Conservation (phyloP, 2,797 vertebrate genomes). For the Lithobates pipiens region DNA sequence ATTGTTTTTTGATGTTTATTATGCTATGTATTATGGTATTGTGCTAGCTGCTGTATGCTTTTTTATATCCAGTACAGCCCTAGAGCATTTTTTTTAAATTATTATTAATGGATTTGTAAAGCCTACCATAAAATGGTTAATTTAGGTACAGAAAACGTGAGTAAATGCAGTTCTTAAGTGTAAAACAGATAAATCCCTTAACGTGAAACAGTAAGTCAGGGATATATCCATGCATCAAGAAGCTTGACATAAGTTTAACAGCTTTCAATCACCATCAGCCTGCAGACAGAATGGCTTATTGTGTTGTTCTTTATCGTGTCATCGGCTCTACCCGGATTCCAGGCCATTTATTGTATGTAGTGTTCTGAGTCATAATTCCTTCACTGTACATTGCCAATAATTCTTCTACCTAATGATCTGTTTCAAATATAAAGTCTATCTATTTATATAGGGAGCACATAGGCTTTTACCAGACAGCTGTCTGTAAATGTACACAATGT, state of each 20-base stretch:
- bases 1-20: no score
- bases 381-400: neutral
- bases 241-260: slow-evolving; percentile 1
- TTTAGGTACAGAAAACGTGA: neutral
- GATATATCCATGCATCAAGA: neutral
- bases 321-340: neutral
- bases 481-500: neutral
- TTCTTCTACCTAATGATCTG: slow-evolving; percentile 1
- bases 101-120: neutral
- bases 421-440: neutral
- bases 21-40: no score
- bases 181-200: neutral
- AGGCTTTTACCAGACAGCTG: neutral
- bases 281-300: neutral
- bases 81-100: no score
- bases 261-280: slow-evolving; percentile 1
- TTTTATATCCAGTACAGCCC: no score
- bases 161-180: neutral
- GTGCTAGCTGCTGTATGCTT: no score
- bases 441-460: neutral
- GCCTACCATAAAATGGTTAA: neutral
- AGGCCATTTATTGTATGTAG: neutral
- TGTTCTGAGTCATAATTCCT: neutral
- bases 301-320: neutral
- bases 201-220: neutral